Evolutionary conservation across 2,888 invertebrate genomes (phyloP), one percentile per base, ranked within the genome.

Genomic region (Drosophila affinis): DNA sequence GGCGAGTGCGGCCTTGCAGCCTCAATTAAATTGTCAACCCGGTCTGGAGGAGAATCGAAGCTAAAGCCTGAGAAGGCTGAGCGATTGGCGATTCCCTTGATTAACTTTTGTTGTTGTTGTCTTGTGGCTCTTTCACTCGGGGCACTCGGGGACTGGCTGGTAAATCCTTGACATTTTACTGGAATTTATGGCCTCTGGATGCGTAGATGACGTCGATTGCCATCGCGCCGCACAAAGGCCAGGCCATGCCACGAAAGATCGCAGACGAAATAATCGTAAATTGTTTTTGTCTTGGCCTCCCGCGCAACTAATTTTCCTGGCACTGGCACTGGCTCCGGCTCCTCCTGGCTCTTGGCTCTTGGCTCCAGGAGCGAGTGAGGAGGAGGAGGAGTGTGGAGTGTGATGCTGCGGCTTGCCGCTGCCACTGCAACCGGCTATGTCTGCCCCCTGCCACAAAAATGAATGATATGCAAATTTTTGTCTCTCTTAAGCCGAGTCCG

Each of bases 191-290:
- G 67, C 44, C 62, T 55, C 54, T 58, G 70, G 51, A 68, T 79
- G 80, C 73, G 78, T 74, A 62, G 71, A 69, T 63, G 71, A 46
- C 60, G 55, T 52, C 76, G 77, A 84, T 77, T 76, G 74, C 75
- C 64, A 62, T 62, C 63, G 18, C n/a, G 21, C 45, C 52, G 52
- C 44, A 39, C 27, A 70, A 68, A 60, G 48, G 44, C 62, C 21
- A 21, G 21, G 21, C 21, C 45, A 56, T 56, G 46, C 48, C 54
- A 58, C 32, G 47, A 52, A 34, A 60, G 55, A 67, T 47, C 56
- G 54, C 81, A 86, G 83, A 82, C 87, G 45, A 82, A 79, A 87
- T 87, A 83, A 87, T 85, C 88, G 76, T 83, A 83, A 83, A 83
- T 83, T 82, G 72, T 70, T 71, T 63, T 59, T 18, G 48, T 54